Evolutionary conservation across 2,888 invertebrate species (phyloP), one percentile per base, ranked within the genome.

Genomic region (Nemotelus nigrinus): DNA sequence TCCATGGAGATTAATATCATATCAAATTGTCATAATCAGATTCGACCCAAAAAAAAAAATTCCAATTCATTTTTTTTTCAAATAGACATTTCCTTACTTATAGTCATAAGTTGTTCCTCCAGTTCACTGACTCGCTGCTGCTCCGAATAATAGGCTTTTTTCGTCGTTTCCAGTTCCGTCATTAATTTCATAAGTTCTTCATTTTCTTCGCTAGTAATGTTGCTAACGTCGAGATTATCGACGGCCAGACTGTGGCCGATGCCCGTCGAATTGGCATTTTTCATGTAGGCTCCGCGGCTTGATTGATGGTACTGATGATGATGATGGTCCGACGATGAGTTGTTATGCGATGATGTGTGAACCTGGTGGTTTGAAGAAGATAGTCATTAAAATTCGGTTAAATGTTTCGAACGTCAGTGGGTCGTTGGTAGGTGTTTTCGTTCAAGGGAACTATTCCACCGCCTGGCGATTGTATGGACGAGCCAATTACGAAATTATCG

Each of bases 121-220:
- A 95, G 88, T 85, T 95, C 95, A 0, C 90, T 89, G 44, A 92
- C 91, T 81, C 92, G 90, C 82, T 93, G 90, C 82, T 93, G 93
- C 83, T 95, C 94, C 81, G 92, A 90, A 60, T 91, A 88, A 80
- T 91, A 90, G 67, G 92, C 91, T 41, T 91, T 90, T 84, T 92
- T 91, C 71, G 90, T 90, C 81, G 93, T 92, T 82, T 93, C 90
- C 81, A 95, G 86, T 84, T 94, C 94, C 82, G 91, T 90, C 84
- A 93, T 89, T 80, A 95, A 82, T 82, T 89, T 88, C 48, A 90
- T 87, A 41, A 88, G 82, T 76, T 87, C 86, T 77, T 88, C 87
- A 80, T 85, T 86, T 8, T 87, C 87, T 48, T 86, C 86, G 58
- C 80, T 78, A 39, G 81, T 81, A 48, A 80, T 79, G 67, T 77